Base-by-base conservation (phyloP, 2,113 vertebrate species). In the Dolichotis patagonum region DNA sequence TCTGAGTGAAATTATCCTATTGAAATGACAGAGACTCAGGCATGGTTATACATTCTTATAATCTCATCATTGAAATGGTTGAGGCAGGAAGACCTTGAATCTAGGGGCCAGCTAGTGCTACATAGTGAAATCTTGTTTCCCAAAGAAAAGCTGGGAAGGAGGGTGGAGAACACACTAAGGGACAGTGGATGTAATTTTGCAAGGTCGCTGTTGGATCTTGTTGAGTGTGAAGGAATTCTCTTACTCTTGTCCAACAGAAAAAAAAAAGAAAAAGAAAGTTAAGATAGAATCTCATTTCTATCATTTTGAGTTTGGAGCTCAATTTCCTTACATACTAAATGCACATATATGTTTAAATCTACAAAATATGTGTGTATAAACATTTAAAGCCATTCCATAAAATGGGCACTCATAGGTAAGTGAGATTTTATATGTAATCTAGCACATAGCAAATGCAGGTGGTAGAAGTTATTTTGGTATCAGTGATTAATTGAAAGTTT, bases 191-290 rank as follows among this genome's bases (percentile, higher is more conserved):
- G 22, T 84, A 67, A 35, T 84, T 94, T 81, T 69, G 19, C 85
- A 63, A 77, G 43, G 46, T 71, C 22, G 82, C 32, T 56, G 2
- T 93, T 82, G 71, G 7, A 62, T 92, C 14, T 86, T 90, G 60
- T 38, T 32, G 41, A 5, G 12, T 93, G 28, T 95, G 30, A 95
- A 92, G 56, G 30, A 85, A 87, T 86, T 95, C 19, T 71, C 32
- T 88, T 49, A 41, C 83, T 24, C 10, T 16, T 67, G 49, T 46
- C 26, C 30, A 5, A 81, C 95, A 99, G 99, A n/a, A n/a, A n/a
- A n/a, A n/a, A n/a, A n/a, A n/a, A n/a, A n/a, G n/a, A n/a, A n/a
- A n/a, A n/a, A n/a, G n/a, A n/a, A n/a, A n/a, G n/a, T n/a, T n/a
- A n/a, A n/a, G n/a, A n/a, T n/a, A n/a, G 43, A 71, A 96, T 71